Evolutionary conservation across 2,888 invertebrate species (phyloP), one percentile per base, ranked within the genome.

Genomic region (Synanthedon vespiformis): DNA sequence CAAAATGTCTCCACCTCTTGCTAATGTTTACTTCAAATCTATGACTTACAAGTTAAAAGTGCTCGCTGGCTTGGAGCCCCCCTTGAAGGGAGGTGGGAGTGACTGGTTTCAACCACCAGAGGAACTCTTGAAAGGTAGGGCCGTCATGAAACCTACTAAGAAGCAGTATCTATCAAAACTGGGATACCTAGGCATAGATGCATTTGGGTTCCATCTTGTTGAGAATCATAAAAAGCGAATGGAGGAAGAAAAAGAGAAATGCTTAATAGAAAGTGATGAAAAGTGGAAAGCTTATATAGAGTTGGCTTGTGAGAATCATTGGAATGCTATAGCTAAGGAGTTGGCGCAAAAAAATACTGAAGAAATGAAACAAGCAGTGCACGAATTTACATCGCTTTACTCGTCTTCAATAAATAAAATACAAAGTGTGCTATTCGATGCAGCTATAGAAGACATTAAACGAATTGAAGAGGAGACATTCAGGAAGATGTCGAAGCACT

Each of bases 21-120:
- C 86, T 1, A 65, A 70, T 8, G 70, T 86, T 44, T 85, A 79
- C 57, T 87, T 86, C 57, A 79, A 81, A 52, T 77, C 77, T 0
- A 85, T 86, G 87, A 66, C 59, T 8, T 65, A 67, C 0, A 76
- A 74, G 54, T 60, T 78, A 0, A 82, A 79, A 59, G 64, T 72
- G 1, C 61, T 84, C 1, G 85, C 84, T 2, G 86, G 86, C 0
- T 61, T 87, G 0, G 78, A 83, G 55, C 87, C 87, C 0, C 67
- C 70, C 0, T 62, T 86, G 64, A 73, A 73, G 58, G 85, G 86
- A 6, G 84, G 80, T 1, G 86, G 86, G 0, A 67, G 48, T 53
- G 77, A 80, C 53, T 85, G 85, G 84, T 81, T 67, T 58, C 61
- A 77, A 47, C 75, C 83, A 3, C 83, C 87, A 1, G 56, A 68